Evolutionary conservation across 2,113 vertebrate genomes (phyloP).

Genomic region (Epinephelus fuscoguttatus): DNA sequence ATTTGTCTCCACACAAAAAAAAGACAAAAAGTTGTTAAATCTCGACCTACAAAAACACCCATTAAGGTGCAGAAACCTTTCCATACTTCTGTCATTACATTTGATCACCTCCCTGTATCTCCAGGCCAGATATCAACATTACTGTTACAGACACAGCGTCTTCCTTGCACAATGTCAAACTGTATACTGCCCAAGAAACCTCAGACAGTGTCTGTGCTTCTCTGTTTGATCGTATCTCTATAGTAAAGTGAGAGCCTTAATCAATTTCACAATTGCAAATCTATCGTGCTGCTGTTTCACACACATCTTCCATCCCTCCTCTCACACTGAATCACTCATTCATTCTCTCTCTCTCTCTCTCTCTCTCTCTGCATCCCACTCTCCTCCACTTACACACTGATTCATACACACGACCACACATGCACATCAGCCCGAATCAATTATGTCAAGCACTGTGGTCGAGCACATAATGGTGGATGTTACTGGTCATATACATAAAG

Average conservation of each 20-base stretch:
- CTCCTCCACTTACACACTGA: background rate
- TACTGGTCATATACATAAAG: conserved; percentile 68
- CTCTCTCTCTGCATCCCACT: background rate
- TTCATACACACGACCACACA: conserved; percentile 47
- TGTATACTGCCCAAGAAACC: background rate
- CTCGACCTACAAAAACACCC: too few species aligned
- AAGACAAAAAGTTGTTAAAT: background rate
- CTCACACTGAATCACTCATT: conserved; percentile 8
- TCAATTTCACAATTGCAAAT: conserved; percentile 28
- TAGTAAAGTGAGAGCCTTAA: conserved; percentile 31
- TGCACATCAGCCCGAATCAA: conserved; percentile 60
- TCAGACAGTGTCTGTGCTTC: background rate
- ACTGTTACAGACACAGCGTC: background rate
- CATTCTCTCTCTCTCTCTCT: background rate
- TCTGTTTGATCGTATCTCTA: conserved; percentile 8
- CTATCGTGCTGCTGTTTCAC: background rate
- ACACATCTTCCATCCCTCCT: conserved; percentile 22
- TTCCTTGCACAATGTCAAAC: background rate
- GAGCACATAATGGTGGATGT: conserved; percentile 49
- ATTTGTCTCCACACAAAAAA: background rate
- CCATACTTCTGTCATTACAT: too few species aligned
- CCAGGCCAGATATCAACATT: background rate
- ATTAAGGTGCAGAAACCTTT: background rate
- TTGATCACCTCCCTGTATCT: background rate
- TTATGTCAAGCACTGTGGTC: conserved; percentile 54